Base-by-base conservation (phyloP, 2,797 vertebrate genomes). In the Micrastur ruficollis region DNA sequence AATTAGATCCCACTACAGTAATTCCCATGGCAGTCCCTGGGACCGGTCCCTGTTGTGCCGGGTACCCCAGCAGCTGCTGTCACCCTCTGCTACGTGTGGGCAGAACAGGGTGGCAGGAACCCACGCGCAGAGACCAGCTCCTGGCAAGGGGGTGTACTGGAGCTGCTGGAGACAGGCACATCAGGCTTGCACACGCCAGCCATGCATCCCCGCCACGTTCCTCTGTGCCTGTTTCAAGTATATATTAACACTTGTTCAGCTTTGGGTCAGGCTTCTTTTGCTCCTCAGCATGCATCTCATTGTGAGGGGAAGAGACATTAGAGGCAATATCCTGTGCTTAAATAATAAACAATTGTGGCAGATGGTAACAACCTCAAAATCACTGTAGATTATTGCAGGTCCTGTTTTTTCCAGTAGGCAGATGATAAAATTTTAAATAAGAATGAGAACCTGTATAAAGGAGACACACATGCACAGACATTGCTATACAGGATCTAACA, bases 201-300 rank as follows among this genome's bases (percentile, higher is more conserved):
- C 32, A 16, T 25, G 44, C 14, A 3, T 65, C 63, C 38, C 38
- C 1, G 1, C 18, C 5, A 0, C 9, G 1, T 58, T 55, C 36
- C 21, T 55, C 55, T 55, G 27, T 61, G 65, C 11, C 42, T 5
- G 0, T 40, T 42, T 67, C 26, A 25, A 29, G 22, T 63, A 15
- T 14, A 25, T 76, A 15, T 76, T 76, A 27, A 61, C 5, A 5
- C 34, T 72, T 59, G 36, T 62, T 73, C 53, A 50, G 42, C 53
- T 81, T 76, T 44, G 16, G 21, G 15, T 67, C 59, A 62, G 27
- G 36, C 34, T 62, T 17, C 70, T 47, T 81, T 47, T 49, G 31
- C 26, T 58, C 12, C 27, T 83, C 59, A n/a, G 50, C 17, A 11
- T 3, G 1, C 29, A 17, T 44, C 14, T 46, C 4, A 1, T 73